Evolutionary conservation across 2,888 invertebrate species (phyloP), one percentile per base, ranked within the genome.

Genomic region (Calliphora vomitoria): DNA sequence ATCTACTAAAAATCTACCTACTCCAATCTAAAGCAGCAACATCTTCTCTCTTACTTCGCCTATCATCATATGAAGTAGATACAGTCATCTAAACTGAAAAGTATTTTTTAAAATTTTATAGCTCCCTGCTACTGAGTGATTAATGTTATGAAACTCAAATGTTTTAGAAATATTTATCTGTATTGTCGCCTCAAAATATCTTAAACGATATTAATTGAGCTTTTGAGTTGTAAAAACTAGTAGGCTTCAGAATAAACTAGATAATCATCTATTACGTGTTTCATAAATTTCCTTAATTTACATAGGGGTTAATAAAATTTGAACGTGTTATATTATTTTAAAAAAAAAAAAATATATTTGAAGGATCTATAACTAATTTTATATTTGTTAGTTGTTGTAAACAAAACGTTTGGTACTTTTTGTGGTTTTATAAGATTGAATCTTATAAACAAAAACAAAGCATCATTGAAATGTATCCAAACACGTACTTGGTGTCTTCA

Each of bases 391-490:
- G 60, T 31, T 20, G 3, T 58, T 25, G 62, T 35, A 62, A 41
- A 64, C 11, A 50, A 50, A 50, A 13, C 0, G 2, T 55, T 53
- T 55, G 38, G 20, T 72, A 20, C 72, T 58, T 58, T 72, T 72
- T 41, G 20, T 20, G 41, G 38, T 55, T 53, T 55, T 55, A 50
- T 35, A 53, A 50, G 69, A 69, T 69, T 31, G 50, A 53, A 68
- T 66, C 44, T 44, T 25, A n/a, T 11, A 44, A 44, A 50, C 11
- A 44, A n/a, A n/a, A 5, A 18, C 8, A 38, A 10, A 55, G 6
- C 25, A 38, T 55, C 38, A 71, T 35, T 53, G 35, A 72, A 72
- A 58, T 72, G 15, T 38, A 41, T 13, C 35, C 38, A n/a, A 38
- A 55, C 38, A 55, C 71, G 69, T 69, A 69, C 13, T 41, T 15